A percentile compares a stretch with the other conserved stretches of the same genome.
Evolutionary conservation across 1,140 invertebrate species (phyloP).

Genomic region (Drosophila sturtevanti): DNA sequence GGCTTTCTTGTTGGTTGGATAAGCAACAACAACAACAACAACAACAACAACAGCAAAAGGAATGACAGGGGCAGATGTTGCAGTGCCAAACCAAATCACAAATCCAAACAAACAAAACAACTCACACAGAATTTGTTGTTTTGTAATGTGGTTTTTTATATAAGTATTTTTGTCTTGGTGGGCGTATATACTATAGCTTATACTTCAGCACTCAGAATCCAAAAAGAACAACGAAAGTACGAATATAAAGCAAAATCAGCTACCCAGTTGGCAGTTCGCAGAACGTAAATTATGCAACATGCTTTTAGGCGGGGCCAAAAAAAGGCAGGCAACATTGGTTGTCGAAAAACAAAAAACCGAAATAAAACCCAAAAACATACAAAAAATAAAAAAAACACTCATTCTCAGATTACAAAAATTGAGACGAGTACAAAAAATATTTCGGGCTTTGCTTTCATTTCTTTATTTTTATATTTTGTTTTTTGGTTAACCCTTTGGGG

Average conservation of each 20-base stretch:
- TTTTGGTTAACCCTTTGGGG: not conserved
- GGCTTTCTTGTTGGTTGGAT: not conserved
- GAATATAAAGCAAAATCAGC: slow-evolving; percentile 51
- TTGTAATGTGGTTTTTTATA: slow-evolving; percentile 31
- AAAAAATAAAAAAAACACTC: slow-evolving; percentile 6
- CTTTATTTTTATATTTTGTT: not conserved
- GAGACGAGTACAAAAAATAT: slow-evolving; percentile 11
- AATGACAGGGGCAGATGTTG: slow-evolving; percentile 23
- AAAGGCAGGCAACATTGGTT: slow-evolving; percentile 28
- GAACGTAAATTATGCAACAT: slow-evolving; percentile 76
- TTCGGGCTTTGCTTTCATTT: slow-evolving; percentile 9
- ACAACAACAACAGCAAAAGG: not conserved
- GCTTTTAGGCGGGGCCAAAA: slow-evolving; percentile 60
- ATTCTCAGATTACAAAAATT: slow-evolving; percentile 17
- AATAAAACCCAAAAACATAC: slow-evolving; percentile 26
- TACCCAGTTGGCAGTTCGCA: slow-evolving; percentile 31
- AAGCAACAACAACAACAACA: not conserved
- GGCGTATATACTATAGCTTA: slow-evolving; percentile 36
- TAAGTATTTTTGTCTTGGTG: not conserved
- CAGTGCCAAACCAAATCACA: slow-evolving; percentile 32
- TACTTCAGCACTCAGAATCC: slow-evolving; percentile 30
- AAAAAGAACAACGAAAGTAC: slow-evolving; percentile 30
- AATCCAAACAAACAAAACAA: slow-evolving; percentile 45
- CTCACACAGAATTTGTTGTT: not conserved
- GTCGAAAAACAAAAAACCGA: slow-evolving; percentile 39